Base-by-base conservation (phyloP, 2,113 vertebrate species). In the Sceloporus tristichus region DNA sequence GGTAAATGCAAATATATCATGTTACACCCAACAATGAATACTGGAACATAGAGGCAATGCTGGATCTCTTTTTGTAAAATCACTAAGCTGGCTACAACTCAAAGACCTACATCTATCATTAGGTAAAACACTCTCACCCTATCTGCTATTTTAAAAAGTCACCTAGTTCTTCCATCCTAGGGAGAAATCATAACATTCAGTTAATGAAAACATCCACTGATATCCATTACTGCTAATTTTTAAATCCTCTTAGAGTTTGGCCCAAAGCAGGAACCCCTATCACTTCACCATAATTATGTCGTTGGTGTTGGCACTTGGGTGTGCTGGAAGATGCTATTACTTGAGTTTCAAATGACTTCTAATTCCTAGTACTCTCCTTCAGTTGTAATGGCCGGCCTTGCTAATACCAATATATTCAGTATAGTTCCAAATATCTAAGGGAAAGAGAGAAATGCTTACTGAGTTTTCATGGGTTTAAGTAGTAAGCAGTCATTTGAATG, bases 291-390 rank as follows among this genome's bases (percentile, higher is more conserved):
- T 13, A n/a, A 11, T 23, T 0, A 0, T 18, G 14, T 11, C 27
- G 23, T 29, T 59, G 2, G 13, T 2, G 1, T 48, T 0, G 0
- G 2, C 4, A 1, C 2, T 16, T 76, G 25, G 21, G 18, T 40
- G n/a, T 74, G 38, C 53, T 59, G 54, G 14, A 73, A 73, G n/a
- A 23, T 6, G 6, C 4, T 48, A 34, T 81, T 71, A 14, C 40
- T 29, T 23, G 23, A 71, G 34, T 29, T 87, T 87, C 9, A 23
- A 42, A 56, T 9, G 23, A 27, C 48, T 48, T 48, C 5, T 48
- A 1, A n/a, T 14, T 16, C 16, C 27, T 8, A 18, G 14, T 78
- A 68, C 21, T 70, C 42, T 56, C 21, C 53, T 77, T 38, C 8
- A 65, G 18, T 25, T 14, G 4, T 19, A 34, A n/a, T 56, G 40